phyloP scores from a whole-genome alignment of 2,888 invertebrate species.

The Cantharis rustica region DNA sequence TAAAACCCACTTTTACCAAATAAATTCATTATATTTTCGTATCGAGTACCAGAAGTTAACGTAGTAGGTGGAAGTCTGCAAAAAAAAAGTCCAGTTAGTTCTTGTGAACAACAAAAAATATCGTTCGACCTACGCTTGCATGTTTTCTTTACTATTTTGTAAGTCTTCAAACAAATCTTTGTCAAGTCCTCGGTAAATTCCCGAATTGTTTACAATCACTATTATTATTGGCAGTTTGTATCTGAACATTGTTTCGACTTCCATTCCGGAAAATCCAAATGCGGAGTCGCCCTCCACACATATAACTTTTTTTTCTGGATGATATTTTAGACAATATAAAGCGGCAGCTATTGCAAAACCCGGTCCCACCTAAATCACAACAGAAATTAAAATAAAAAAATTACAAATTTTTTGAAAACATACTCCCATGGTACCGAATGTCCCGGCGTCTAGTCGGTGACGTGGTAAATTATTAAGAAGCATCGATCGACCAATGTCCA shows the following conservation, averaged over 20 bases:
- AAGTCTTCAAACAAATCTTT: slow-evolving; percentile 74
- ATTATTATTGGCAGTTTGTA: slow-evolving; percentile 91
- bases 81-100: slow-evolving; percentile 31
- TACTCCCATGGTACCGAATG: slow-evolving; percentile 96
- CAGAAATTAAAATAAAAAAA: not conserved
- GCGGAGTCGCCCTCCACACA: slow-evolving; percentile 98
- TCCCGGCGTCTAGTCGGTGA: slow-evolving; percentile 92
- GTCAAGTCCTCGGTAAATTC: slow-evolving; percentile 89
- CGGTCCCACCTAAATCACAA: slow-evolving; percentile 68
- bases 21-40: slow-evolving; percentile 89
- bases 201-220: slow-evolving; percentile 93
- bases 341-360: slow-evolving; percentile 94
- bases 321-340: slow-evolving; percentile 81
- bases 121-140: slow-evolving; percentile 44
- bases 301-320: slow-evolving; percentile 81
- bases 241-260: slow-evolving; percentile 94
- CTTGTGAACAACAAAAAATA: not conserved
- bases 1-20: slow-evolving; percentile 82
- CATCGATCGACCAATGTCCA: slow-evolving; percentile 95
- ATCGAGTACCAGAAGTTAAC: slow-evolving; percentile 77
- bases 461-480: slow-evolving; percentile 82
- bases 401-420: slow-evolving; percentile 37
- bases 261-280: slow-evolving; percentile 98
- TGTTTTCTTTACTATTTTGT: slow-evolving; percentile 70
- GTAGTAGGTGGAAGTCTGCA: slow-evolving; percentile 84